Percentiles rank a stretch among this genome's conserved stretches.
These are phyloP conservation scores for Grallaria varia DNA, from an alignment of 2,113 vertebrate genomes.

Conservation along the genomic window DNA sequence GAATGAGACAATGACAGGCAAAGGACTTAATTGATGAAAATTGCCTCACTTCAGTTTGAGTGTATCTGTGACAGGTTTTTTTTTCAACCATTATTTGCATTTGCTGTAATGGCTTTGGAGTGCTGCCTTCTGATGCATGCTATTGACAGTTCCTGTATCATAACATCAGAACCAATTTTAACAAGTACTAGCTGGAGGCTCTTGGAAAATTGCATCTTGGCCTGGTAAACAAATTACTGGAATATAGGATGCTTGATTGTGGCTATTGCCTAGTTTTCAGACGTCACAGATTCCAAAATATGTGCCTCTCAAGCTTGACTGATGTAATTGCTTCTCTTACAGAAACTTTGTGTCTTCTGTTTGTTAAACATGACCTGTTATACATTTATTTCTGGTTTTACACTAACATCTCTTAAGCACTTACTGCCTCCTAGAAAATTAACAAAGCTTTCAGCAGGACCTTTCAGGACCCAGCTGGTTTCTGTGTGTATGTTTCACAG, in stretches of 20 bases:
- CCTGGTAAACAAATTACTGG: background rate
- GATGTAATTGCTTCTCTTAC: background rate
- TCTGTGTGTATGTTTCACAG: background rate
- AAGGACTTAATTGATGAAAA: background rate
- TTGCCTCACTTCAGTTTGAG: background rate
- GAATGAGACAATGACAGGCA: background rate
- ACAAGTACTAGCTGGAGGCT: background rate
- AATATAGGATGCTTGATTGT: background rate
- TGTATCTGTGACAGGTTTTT: background rate
- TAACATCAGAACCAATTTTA: background rate
- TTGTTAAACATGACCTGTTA: background rate
- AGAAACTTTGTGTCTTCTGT: background rate
- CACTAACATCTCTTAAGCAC: background rate
- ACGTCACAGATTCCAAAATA: background rate
- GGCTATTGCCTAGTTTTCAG: background rate
- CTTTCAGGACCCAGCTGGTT: background rate
- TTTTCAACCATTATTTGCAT: background rate
- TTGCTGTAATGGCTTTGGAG: background rate
- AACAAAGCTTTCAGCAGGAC: background rate
- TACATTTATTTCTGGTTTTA: background rate
- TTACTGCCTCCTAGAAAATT: background rate
- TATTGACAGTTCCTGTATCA: accelerated
- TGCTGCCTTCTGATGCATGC: background rate
- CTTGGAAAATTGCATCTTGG: background rate
- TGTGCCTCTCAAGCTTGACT: background rate